Conservation (phyloP, 2,113 vertebrate species). For the Girardinichthys multiradiatus region DNA sequence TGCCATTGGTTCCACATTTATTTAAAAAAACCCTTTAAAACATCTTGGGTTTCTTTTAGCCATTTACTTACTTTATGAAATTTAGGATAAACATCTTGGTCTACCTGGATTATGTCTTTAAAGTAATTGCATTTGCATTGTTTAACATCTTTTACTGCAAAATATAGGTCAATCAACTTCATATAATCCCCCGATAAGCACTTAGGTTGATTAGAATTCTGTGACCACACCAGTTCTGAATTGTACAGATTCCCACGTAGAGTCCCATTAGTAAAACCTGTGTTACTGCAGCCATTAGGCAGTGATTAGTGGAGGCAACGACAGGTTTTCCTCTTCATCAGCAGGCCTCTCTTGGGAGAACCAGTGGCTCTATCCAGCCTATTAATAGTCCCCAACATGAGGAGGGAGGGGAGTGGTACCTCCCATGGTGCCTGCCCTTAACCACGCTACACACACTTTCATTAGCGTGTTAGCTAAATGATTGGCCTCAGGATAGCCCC, state of each 20-base stretch:
- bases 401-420: constrained; percentile 69
- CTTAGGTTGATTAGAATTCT: neutral
- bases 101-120: no score
- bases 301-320: constrained; percentile 74
- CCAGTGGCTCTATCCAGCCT: constrained; percentile 74
- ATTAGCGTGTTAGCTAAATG: constrained; percentile 82
- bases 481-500: constrained; percentile 83
- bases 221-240: neutral
- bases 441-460: constrained; percentile 77
- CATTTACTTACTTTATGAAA: neutral
- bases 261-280: constrained; percentile 63
- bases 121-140: neutral
- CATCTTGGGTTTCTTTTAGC: neutral
- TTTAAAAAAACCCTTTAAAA: neutral
- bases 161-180: neutral
- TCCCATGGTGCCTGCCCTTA: constrained; percentile 80
- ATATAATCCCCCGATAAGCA: neutral
- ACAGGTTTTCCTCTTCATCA: constrained; percentile 80
- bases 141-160: neutral
- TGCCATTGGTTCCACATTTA: neutral
- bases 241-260: constrained; percentile 18
- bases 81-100: no score
- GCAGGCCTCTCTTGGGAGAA: constrained; percentile 72
- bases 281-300: constrained; percentile 74
- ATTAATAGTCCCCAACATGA: constrained; percentile 76